These are phyloP conservation scores for Xestia ashworthii DNA, from an alignment of 2,888 invertebrate genomes.

Conservation along the genomic window DNA sequence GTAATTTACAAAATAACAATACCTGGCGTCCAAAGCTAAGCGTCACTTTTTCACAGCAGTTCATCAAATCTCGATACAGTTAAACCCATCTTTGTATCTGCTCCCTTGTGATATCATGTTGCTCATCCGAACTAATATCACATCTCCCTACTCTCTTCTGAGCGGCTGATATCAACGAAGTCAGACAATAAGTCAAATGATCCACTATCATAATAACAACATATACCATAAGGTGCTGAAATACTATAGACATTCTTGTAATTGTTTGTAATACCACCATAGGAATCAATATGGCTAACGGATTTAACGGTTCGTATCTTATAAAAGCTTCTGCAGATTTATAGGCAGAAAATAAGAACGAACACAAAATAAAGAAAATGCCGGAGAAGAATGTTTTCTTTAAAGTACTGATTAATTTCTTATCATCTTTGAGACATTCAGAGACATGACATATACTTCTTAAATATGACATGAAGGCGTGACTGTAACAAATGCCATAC, in stretches of 20 bases:
- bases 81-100: too few relatives aligned
- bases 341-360: not conserved
- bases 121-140: too few relatives aligned
- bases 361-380: not conserved
- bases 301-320: not conserved
- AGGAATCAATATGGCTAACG: not conserved
- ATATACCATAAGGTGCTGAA: not conserved
- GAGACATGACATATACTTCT: not conserved
- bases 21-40: conserved; percentile 20
- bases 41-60: too few relatives aligned
- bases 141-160: too few relatives aligned
- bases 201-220: too few relatives aligned
- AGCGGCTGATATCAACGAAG: too few relatives aligned
- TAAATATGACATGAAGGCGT: conserved; percentile 5
- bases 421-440: not conserved
- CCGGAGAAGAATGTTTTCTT: not conserved
- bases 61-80: too few relatives aligned
- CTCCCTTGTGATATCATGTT: too few relatives aligned
- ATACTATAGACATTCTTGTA: not conserved
- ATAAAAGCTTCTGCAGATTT: not conserved
- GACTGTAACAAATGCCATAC: not conserved
- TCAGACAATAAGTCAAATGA: too few relatives aligned
- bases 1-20: not conserved
- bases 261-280: not conserved
- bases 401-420: not conserved